Conservation (phyloP, 2,113 vertebrate genomes). For the Cercopithecus mona region DNA sequence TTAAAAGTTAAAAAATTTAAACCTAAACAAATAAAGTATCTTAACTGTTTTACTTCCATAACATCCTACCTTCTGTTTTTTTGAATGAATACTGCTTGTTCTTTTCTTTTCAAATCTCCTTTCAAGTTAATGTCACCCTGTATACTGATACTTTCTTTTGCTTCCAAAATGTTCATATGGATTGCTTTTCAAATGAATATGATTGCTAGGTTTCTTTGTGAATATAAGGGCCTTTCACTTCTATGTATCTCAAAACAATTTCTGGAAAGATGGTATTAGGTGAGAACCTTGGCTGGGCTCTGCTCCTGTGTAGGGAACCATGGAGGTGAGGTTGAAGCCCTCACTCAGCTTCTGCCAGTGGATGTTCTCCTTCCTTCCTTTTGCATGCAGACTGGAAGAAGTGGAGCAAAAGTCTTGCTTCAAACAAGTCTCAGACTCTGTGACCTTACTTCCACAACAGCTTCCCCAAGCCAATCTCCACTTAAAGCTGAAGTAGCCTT, state of each 20-base stretch:
- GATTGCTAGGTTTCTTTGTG: not conserved
- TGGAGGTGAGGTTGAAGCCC: not conserved
- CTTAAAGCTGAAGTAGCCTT: not conserved
- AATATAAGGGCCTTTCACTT: not conserved
- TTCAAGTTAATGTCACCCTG: not conserved
- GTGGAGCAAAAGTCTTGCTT: not conserved
- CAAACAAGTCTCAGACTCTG: not conserved
- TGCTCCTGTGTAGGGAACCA: not conserved
- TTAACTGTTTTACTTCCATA: not conserved
- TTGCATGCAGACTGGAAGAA: not conserved
- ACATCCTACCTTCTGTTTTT: not conserved
- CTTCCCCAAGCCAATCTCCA: not conserved
- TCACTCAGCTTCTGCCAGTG: not conserved
- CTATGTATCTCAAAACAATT: not conserved
- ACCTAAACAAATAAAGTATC: not conserved
- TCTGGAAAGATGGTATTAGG: not conserved
- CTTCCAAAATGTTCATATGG: not conserved
- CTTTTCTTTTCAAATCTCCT: not conserved
- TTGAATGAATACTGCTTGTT: not conserved
- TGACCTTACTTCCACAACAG: not conserved
- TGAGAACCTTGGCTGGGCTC: not conserved
- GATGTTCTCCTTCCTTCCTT: not conserved
- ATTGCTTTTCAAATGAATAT: not conserved
- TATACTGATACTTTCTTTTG: not conserved
- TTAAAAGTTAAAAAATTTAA: not conserved